Base-by-base conservation (phyloP, 2,797 vertebrate species). In the Chloroceryle inda region DNA sequence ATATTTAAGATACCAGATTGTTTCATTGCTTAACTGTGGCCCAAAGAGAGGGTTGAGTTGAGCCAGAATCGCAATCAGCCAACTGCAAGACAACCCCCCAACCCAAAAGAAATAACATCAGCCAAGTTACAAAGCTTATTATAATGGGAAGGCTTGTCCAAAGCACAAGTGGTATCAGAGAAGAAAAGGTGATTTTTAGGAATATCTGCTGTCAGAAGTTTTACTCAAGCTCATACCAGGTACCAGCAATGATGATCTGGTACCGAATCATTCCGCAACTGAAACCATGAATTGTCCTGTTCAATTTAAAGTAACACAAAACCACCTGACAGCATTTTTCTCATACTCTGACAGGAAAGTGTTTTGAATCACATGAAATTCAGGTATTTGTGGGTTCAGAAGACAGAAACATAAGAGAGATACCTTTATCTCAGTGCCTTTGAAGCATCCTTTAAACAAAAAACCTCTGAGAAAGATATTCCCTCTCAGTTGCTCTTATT, bases 21-120 rank as follows among this genome's bases (percentile, higher is more conserved):
- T 98, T 29, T 99, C 98, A 75, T 98, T 98, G 88, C 94, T 98
- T 96, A 99, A 93, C 67, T 99, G 92, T 0, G 99, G 99, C 88
- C 99, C 99, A 97, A 99, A 98, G 35, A 99, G 98, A 9, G 99
- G 99, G 97, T 99, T 99, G 91, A 99, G 98, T 38, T 99, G 99
- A 91, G 99, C 98, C 94, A 99, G 98, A 95, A 99, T 99, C 20
- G 99, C 99, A 97, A 99, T 99, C 96, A 99, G 98, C 99, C 99
- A 99, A 97, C 99, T 99, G 97, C 85, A 93, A 94, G 87, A 97
- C 10, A 97, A 92, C 37, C 93, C 95, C 95, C 95, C 89, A 78
- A 27, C 67, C 92, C 94, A 94, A 87, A 13, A 83, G 27, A 97
- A 56, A 94, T 35, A 94, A 49, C 59, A 76, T 96, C 85, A 97